A percentile compares a stretch with the other conserved stretches of the same genome.
Conservation (phyloP, 2,797 vertebrate genomes). For the Dromococcyx pavoninus region DNA sequence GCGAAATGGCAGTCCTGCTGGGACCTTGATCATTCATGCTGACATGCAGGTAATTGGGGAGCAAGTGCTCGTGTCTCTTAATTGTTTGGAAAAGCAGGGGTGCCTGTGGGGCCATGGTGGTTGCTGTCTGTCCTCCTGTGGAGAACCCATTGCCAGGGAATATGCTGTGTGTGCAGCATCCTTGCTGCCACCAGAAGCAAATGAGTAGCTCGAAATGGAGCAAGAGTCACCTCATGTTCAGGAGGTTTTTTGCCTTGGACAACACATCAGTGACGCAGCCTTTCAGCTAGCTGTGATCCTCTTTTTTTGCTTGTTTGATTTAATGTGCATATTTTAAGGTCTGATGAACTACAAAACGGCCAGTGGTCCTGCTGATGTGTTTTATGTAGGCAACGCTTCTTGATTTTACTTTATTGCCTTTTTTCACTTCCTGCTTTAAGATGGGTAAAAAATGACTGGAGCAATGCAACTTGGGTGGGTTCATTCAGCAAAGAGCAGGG, state of each 20-base stretch:
- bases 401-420: not conserved
- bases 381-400: fast-evolving
- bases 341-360: not conserved
- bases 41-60: not conserved
- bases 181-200: not conserved
- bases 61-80: not conserved
- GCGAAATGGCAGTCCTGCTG: not conserved
- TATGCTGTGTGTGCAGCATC: not conserved
- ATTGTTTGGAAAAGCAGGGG: not conserved
- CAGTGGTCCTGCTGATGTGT: fast-evolving
- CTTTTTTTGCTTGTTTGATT: fast-evolving
- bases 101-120: fast-evolving
- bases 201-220: not conserved
- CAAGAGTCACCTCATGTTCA: not conserved
- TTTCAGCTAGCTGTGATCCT: not conserved
- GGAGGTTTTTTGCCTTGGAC: not conserved
- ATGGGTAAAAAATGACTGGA: not conserved
- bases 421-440: not conserved
- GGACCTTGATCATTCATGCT: fast-evolving
- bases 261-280: not conserved
- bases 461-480: fast-evolving
- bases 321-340: not conserved
- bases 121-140: not conserved
- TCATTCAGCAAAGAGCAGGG: not conserved
- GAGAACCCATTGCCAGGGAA: fast-evolving